These are phyloP conservation scores for Pollenia labialis DNA, from an alignment of 2,888 invertebrate species.

Conservation along the genomic window DNA sequence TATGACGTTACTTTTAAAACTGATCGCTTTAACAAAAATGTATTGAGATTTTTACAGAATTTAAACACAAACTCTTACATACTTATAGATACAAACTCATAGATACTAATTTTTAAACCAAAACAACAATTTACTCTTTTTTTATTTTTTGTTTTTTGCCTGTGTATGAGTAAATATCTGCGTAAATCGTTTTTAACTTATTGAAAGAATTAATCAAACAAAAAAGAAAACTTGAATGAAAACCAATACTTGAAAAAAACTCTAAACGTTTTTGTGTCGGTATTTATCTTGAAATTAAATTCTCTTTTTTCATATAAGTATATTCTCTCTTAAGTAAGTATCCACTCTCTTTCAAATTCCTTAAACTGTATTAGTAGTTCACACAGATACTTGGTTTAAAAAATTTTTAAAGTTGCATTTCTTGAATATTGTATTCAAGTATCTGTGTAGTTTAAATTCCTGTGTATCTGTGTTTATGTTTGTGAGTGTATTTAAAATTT, in stretches of 20 bases:
- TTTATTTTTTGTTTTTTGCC: conserved; percentile 4
- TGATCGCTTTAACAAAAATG: conserved; percentile 82
- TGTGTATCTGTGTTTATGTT: conserved; percentile 37
- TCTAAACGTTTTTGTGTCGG: conserved; percentile 33
- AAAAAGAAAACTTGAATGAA: conserved; percentile 80
- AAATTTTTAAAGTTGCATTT: conserved; percentile 38
- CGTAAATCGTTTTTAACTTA: conserved; percentile 17
- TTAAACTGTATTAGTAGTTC: not conserved
- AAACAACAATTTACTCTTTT: conserved; percentile 30
- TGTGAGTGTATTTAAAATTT: conserved; percentile 33
- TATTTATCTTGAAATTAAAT: conserved; percentile 42
- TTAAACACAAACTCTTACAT: conserved; percentile 22
- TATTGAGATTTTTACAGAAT: conserved; percentile 72
- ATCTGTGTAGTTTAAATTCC: not conserved
- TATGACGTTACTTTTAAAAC: conserved; percentile 84
- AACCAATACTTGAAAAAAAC: conserved; percentile 75
- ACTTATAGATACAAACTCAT: conserved; percentile 39
- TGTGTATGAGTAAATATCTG: conserved; percentile 16
- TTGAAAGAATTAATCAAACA: conserved; percentile 25
- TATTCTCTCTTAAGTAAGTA: conserved; percentile 21
- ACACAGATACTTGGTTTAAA: not conserved
- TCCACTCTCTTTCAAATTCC: conserved; percentile 1
- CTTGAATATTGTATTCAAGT: not conserved
- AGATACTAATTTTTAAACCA: conserved; percentile 16
- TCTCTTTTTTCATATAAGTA: conserved; percentile 7